Evolutionary conservation across 2,888 invertebrate genomes (phyloP).

Genomic region (Sinhomidia bicolor): DNA sequence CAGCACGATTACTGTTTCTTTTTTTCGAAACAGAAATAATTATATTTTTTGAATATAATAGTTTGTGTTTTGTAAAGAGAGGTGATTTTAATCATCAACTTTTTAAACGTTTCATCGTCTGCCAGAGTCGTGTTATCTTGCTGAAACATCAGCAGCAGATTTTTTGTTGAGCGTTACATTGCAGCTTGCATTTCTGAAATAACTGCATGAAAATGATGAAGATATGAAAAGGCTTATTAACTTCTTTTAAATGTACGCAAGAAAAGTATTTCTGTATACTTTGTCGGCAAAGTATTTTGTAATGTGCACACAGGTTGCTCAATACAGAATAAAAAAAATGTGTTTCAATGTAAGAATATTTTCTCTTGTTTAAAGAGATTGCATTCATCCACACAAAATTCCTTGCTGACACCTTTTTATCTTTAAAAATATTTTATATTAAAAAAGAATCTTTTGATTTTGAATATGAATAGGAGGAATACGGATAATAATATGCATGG

Average conservation of each 20-base stretch:
- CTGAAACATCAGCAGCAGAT: slow-evolving; percentile 33
- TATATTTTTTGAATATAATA: slow-evolving; percentile 1
- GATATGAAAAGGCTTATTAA: slow-evolving; percentile 61
- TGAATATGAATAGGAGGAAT: slow-evolving; percentile 29
- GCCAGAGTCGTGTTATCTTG: slow-evolving; percentile 24
- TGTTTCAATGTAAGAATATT: slow-evolving; percentile 39
- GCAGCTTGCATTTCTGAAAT: slow-evolving; percentile 2
- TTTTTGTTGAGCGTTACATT: slow-evolving; percentile 19
- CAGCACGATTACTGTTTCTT: slow-evolving; percentile 36
- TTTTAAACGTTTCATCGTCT: slow-evolving; percentile 43
- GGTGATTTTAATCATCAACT: slow-evolving; percentile 26
- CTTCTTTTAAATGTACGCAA: slow-evolving; percentile 13
- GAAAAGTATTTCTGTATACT: slow-evolving; percentile 9
- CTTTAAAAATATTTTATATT: background rate
- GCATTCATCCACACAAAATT: slow-evolving; percentile 40
- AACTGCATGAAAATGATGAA: slow-evolving; percentile 40
- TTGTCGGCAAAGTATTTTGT: slow-evolving; percentile 53
- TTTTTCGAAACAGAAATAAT: slow-evolving; percentile 12
- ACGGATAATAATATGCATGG: slow-evolving; percentile 44
- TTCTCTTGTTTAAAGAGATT: slow-evolving; percentile 13
- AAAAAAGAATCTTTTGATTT: slow-evolving; percentile 47
- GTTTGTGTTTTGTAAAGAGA: slow-evolving; percentile 10
- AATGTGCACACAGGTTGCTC: slow-evolving; percentile 27
- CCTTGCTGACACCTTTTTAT: slow-evolving; percentile 63
- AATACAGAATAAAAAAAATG: slow-evolving; percentile 41